Evolutionary conservation across 2,888 invertebrate genomes (phyloP).

Genomic region (Caenorhabditis japonica): DNA sequence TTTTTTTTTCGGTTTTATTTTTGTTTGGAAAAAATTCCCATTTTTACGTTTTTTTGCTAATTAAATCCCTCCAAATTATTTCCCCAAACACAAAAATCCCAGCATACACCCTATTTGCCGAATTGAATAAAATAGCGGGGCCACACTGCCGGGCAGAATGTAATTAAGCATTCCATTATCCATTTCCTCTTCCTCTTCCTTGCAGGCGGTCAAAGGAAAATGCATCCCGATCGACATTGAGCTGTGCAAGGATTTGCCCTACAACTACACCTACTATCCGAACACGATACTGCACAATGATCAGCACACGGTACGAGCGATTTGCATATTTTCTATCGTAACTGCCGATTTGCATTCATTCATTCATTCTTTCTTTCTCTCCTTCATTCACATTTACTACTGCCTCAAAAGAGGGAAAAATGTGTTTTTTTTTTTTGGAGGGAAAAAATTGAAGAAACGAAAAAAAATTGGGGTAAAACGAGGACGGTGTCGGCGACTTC

Average conservation of each 20-base stretch:
- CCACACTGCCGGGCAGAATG: too few relatives aligned
- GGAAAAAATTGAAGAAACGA: neutral
- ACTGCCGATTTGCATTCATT: conserved; percentile 12
- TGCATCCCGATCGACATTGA: conserved; percentile 72
- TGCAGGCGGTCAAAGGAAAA: conserved; percentile 68
- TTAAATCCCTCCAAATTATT: too few relatives aligned
- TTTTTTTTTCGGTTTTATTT: too few relatives aligned
- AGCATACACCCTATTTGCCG: conserved; percentile 48
- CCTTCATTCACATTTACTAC: neutral
- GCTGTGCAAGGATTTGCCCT: conserved; percentile 71
- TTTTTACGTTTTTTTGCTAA: too few relatives aligned
- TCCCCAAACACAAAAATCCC: too few relatives aligned
- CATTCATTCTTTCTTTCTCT: conserved; percentile 1
- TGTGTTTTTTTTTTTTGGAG: conserved; percentile 15
- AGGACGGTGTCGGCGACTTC: conserved; percentile 35
- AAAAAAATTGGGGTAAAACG: too few relatives aligned
- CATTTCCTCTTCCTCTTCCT: conserved; percentile 15
- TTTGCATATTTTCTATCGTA: conserved; percentile 20
- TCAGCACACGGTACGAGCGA: conserved; percentile 65
- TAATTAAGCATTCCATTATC: too few relatives aligned
- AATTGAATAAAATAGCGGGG: conserved; percentile 14
- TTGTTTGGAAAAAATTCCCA: too few relatives aligned
- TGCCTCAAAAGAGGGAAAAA: conserved; percentile 1
- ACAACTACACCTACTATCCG: conserved; percentile 64
- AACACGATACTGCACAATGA: conserved; percentile 65